These are phyloP conservation scores for Andrena cerasifolii DNA, from an alignment of 1,140 invertebrate genomes.

Conservation along the genomic window DNA sequence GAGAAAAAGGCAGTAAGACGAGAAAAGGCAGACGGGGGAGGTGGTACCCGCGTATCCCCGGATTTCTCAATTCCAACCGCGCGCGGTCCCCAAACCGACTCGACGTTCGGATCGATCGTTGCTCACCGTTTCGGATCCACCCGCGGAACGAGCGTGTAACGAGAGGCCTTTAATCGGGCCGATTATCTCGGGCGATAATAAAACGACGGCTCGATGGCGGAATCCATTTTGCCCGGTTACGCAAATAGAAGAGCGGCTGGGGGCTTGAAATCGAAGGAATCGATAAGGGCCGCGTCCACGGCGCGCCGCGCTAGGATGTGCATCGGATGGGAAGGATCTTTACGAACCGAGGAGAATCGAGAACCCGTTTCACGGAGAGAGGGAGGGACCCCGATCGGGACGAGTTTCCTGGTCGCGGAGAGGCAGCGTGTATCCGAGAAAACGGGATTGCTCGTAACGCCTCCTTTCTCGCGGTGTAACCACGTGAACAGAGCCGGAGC, in stretches of 20 bases:
- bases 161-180: background rate
- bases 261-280: conserved; percentile 40
- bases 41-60: conserved; percentile 30
- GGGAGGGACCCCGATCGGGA: conserved; percentile 58
- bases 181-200: background rate
- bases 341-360: conserved; percentile 75
- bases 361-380: conserved; percentile 68
- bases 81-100: background rate
- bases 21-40: conserved; percentile 47
- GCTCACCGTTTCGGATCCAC: background rate
- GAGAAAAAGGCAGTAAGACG: conserved; percentile 66
- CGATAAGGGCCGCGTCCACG: conserved; percentile 38
- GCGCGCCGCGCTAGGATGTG: conserved; percentile 14
- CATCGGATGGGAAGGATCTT: conserved; percentile 57
- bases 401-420: conserved; percentile 65
- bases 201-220: background rate
- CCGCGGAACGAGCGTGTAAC: background rate
- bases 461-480: conserved; percentile 53
- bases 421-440: conserved; percentile 60
- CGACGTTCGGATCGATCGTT: background rate
- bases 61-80: conserved; percentile 55
- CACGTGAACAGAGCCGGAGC: conserved; percentile 47
- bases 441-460: conserved; percentile 69
- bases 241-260: conserved; percentile 21
- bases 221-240: conserved; percentile 16